These are phyloP conservation scores for Mesaphorura yosii DNA, from an alignment of 1,140 invertebrate species.

Conservation along the genomic window DNA sequence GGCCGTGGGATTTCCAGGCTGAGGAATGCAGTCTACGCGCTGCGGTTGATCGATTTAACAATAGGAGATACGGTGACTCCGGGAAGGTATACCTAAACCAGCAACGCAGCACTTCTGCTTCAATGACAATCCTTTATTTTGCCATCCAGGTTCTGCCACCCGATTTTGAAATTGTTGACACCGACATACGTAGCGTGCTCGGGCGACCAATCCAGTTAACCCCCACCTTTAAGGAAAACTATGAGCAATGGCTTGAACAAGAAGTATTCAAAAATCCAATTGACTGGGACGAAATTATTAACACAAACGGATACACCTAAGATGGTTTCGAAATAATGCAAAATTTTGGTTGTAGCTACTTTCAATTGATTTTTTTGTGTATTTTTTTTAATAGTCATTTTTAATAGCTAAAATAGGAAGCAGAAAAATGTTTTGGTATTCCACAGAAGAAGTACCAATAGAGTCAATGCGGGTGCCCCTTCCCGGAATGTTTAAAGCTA, in stretches of 20 bases:
- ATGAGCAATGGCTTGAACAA: slow-evolving; percentile 88
- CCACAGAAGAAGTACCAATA: too few relatives aligned
- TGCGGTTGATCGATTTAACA: slow-evolving; percentile 91
- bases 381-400: too few relatives aligned
- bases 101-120: too few relatives aligned
- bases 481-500: too few relatives aligned
- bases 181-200: slow-evolving; percentile 69
- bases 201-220: slow-evolving; percentile 67
- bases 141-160: slow-evolving; percentile 33
- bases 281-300: slow-evolving; percentile 28
- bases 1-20: slow-evolving; percentile 97
- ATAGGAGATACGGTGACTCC: slow-evolving; percentile 59
- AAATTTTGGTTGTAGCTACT: too few relatives aligned
- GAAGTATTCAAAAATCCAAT: slow-evolving; percentile 73
- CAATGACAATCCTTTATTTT: slow-evolving; percentile 14
- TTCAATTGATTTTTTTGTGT: too few relatives aligned
- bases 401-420: too few relatives aligned
- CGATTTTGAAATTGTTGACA: slow-evolving; percentile 78
- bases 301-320: not conserved
- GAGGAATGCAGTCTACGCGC: slow-evolving; percentile 90
- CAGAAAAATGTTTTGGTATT: too few relatives aligned
- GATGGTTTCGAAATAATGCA: too few relatives aligned
- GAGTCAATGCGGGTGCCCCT: too few relatives aligned
- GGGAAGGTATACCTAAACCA: slow-evolving; percentile 17
- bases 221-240: slow-evolving; percentile 92